These are phyloP conservation scores for Drosophila carrolli DNA, from an alignment of 1,140 invertebrate genomes.

Conservation along the genomic window DNA sequence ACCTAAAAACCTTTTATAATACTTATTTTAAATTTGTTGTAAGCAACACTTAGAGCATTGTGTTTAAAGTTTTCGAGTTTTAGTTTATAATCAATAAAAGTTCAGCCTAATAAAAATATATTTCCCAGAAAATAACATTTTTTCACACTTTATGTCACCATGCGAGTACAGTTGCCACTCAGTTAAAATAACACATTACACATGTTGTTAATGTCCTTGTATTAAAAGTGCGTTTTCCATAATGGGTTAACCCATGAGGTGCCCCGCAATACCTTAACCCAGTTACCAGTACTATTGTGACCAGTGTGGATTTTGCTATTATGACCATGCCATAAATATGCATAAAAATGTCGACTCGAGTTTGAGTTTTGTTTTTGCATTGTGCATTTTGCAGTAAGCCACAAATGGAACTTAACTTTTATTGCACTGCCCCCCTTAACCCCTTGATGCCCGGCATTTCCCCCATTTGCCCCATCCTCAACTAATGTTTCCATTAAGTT, in stretches of 20 bases:
- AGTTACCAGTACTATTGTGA: constrained; percentile 14
- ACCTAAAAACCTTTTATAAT: not conserved
- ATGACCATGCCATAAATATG: constrained; percentile 65
- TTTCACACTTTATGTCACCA: too few relatives aligned
- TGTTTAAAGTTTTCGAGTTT: not conserved
- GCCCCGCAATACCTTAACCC: constrained; percentile 30
- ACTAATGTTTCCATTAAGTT: constrained; percentile 61
- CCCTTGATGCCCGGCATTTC: too few relatives aligned
- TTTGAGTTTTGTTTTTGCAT: constrained; percentile 69
- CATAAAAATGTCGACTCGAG: constrained; percentile 74
- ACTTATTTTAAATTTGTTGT: too few relatives aligned
- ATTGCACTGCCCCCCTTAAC: constrained; percentile 20
- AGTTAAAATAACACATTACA: not conserved
- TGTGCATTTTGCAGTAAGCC: constrained; percentile 39
- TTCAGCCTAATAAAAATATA: too few relatives aligned
- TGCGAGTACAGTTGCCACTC: not conserved
- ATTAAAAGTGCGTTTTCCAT: constrained; percentile 20
- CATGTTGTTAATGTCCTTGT: not conserved
- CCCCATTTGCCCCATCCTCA: too few relatives aligned
- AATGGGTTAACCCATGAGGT: constrained; percentile 10
- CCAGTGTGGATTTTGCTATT: constrained; percentile 8
- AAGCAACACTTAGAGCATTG: not conserved
- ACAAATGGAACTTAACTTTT: constrained; percentile 63
- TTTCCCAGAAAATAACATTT: too few relatives aligned
- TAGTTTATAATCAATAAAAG: not conserved